A percentile compares a stretch with the other conserved stretches of the same genome.
Conservation (phyloP, 1,140 invertebrate species). For the Callitettix versicolor region DNA sequence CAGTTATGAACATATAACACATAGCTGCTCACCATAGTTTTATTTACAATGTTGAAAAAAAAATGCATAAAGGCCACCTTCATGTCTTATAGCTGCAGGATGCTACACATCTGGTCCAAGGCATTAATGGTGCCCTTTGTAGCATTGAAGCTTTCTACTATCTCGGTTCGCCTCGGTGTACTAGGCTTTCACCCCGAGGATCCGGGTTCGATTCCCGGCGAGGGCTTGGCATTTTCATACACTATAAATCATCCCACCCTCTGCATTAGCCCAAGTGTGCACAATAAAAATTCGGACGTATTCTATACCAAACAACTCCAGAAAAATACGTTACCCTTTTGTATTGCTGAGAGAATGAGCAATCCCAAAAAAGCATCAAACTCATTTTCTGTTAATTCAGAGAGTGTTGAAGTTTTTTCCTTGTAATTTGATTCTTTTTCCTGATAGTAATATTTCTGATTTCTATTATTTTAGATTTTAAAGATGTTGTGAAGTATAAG, state of each 20-base stretch:
- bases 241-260: too few species aligned
- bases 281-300: conserved; percentile 12
- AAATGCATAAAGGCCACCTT: too few species aligned
- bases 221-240: too few species aligned
- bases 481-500: neutral
- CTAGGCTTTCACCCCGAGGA: too few species aligned
- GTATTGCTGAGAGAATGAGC: too few species aligned
- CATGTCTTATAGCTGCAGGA: too few species aligned
- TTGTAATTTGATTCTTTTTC: neutral
- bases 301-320: conserved; percentile 14
- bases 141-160: conserved; percentile 22
- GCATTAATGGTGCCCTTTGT: conserved; percentile 29
- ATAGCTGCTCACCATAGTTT: too few species aligned
- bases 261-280: too few species aligned
- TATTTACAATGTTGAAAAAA: too few species aligned
- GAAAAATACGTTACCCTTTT: conserved; percentile 7
- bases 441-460: conserved; percentile 4
- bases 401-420: conserved; percentile 1
- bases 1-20: too few species aligned
- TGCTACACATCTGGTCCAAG: too few species aligned
- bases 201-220: too few species aligned
- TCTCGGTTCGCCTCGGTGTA: conserved; percentile 23
- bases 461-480: conserved; percentile 12
- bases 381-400: conserved; percentile 13
- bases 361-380: conserved; percentile 13